phyloP scores from a whole-genome alignment of 2,113 vertebrate species.

The Eonycteris spelaea region DNA sequence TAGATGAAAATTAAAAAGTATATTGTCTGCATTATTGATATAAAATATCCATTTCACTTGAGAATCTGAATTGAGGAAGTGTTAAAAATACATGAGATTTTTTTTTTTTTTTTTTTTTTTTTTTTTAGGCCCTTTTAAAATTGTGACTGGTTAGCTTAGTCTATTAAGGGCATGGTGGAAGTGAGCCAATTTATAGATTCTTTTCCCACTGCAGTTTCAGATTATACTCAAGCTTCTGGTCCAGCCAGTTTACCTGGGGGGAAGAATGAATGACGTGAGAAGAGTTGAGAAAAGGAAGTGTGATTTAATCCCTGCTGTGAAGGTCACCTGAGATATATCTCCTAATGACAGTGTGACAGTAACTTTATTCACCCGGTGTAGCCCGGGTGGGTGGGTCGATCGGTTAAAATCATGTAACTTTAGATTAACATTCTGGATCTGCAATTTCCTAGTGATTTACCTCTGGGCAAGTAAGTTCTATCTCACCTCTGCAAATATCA shows the following conservation, averaged over 20 bases:
- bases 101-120: not conserved
- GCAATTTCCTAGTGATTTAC: not conserved
- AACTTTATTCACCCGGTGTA: not conserved
- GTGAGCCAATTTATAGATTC: not conserved
- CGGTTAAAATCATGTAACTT: not conserved
- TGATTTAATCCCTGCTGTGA: not conserved
- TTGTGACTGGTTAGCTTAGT: not conserved
- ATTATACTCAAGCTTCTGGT: not conserved
- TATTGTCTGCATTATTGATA: conserved; percentile 20
- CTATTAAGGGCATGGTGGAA: not conserved
- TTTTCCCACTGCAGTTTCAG: not conserved
- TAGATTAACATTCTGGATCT: not conserved
- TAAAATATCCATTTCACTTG: not conserved
- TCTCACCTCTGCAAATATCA: not conserved
- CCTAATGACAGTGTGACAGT: not conserved
- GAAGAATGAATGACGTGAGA: not conserved
- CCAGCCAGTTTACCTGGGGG: not conserved
- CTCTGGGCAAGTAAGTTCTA: not conserved
- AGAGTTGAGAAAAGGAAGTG: not conserved
- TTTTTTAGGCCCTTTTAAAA: not conserved
- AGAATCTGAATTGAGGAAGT: not conserved
- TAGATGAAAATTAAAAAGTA: not conserved
- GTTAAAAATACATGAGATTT: not conserved
- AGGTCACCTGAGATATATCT: not conserved
- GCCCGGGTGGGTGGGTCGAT: fast-evolving